Evolutionary conservation across 2,113 vertebrate genomes (phyloP).

Genomic region (Rhineura floridana): DNA sequence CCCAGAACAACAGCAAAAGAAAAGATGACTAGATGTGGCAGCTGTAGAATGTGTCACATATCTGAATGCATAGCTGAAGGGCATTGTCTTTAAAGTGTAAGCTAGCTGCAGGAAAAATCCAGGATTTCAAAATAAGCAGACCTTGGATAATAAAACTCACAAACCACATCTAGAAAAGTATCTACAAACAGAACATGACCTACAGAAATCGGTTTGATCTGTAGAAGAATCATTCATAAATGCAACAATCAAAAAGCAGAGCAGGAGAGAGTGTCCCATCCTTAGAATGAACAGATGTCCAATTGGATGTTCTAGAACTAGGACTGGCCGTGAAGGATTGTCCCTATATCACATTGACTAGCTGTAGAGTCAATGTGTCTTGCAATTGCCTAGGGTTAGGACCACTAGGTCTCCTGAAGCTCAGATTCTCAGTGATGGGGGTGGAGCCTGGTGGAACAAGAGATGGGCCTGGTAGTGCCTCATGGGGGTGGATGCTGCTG

Average conservation of each 20-base stretch:
- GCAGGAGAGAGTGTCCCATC: neutral
- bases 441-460: neutral
- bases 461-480: neutral
- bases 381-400: neutral
- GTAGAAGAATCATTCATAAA: neutral
- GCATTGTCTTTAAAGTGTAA: neutral
- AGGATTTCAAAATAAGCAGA: slow-evolving; percentile 14
- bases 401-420: neutral
- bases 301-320: neutral
- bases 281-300: neutral
- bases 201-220: neutral
- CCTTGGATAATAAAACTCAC: neutral
- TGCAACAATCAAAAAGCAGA: neutral
- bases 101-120: neutral
- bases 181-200: neutral
- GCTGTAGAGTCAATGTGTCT: neutral
- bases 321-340: neutral
- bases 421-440: neutral
- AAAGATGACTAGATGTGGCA: neutral
- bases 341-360: neutral
- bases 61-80: neutral
- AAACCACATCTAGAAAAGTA: neutral
- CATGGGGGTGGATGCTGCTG: neutral
- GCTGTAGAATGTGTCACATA: neutral
- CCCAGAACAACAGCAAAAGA: neutral